phyloP scores from a whole-genome alignment of 2,888 invertebrate genomes.

The Parnassius glacialis region DNA sequence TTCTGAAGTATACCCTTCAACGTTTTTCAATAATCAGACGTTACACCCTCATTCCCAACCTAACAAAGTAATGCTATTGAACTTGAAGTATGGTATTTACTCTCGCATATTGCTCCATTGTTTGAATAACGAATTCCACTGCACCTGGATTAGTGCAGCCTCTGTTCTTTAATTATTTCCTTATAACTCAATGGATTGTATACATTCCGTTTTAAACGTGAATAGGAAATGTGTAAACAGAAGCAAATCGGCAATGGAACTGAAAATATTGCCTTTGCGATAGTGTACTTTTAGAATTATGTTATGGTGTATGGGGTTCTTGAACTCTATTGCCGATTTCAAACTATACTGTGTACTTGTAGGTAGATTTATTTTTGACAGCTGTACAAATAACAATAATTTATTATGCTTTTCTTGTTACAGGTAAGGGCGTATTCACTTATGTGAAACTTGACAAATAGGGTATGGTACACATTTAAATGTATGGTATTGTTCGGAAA shows the following conservation, averaged over 20 bases:
- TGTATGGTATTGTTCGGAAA: background rate
- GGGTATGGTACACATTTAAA: constrained; percentile 10
- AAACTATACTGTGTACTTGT: constrained; percentile 26
- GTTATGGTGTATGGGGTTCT: constrained; percentile 31
- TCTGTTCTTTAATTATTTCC: constrained; percentile 33
- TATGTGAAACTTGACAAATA: constrained; percentile 21
- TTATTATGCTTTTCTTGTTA: constrained; percentile 33
- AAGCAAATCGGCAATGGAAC: constrained; percentile 44
- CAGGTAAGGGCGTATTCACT: constrained; percentile 34
- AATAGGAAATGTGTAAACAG: constrained; percentile 46
- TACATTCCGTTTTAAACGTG: constrained; percentile 46
- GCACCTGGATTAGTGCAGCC: constrained; percentile 46
- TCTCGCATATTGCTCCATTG: constrained; percentile 46
- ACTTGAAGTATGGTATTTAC: constrained; percentile 36
- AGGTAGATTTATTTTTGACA: constrained; percentile 20
- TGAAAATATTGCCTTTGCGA: constrained; percentile 29
- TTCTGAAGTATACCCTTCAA: constrained; percentile 20
- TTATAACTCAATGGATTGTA: constrained; percentile 39
- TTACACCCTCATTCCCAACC: constrained; percentile 38
- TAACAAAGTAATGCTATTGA: constrained; percentile 39
- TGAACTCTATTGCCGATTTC: constrained; percentile 33
- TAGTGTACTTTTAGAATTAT: constrained; percentile 31
- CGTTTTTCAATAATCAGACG: constrained; percentile 14
- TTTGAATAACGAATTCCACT: constrained; percentile 57
- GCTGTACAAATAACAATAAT: constrained; percentile 24